Evolutionary conservation across 2,113 vertebrate genomes (phyloP), one percentile per base, ranked within the genome.

Genomic region (Seriola aureovittata): DNA sequence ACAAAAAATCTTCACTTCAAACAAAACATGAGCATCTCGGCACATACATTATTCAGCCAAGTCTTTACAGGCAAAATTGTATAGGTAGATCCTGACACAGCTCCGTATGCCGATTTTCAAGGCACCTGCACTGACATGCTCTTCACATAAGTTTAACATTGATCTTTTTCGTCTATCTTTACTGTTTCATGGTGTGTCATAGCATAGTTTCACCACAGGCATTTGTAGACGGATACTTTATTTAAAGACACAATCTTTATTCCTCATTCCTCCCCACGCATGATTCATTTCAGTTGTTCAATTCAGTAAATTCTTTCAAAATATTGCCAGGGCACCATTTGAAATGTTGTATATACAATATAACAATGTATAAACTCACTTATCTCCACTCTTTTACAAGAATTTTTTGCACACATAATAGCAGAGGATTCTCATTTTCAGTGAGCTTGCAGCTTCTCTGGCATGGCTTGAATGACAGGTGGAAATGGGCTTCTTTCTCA

Each of bases 391-490:
- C 21, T 81, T 50, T 54, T 23, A 63, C 46, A 70, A 23, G 4
- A 70, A 23, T 1, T 40, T 54, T 42, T 64, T n/a, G 34, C 17
- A 54, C 19, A 8, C 29, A 59, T 29, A 29, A 50, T 36, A 25
- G 16, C 55, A 34, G 34, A 55, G 4, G 29, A 70, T 73, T 65
- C 71, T 16, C 29, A 50, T 82, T 86, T 64, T 71, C 54, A 64
- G 16, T 64, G 40, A 74, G 40, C 0, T 7, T 52, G 59, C 60
- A 50, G 42, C 68, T 85, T 71, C 11, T 23, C 36, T 57, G 65
- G 36, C 58, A 79, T 67, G 29, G 34, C 46, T 69, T 86, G 89
- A 94, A 50, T 91, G 93, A 89, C 89, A 93, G 85, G 88, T 91
- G 89, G 59, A 86, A 93, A 93, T 91, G 52, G 70, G 64, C 72